These are phyloP conservation scores for Gallinago undulata DNA, from an alignment of 2,113 vertebrate genomes.

Conservation along the genomic window DNA sequence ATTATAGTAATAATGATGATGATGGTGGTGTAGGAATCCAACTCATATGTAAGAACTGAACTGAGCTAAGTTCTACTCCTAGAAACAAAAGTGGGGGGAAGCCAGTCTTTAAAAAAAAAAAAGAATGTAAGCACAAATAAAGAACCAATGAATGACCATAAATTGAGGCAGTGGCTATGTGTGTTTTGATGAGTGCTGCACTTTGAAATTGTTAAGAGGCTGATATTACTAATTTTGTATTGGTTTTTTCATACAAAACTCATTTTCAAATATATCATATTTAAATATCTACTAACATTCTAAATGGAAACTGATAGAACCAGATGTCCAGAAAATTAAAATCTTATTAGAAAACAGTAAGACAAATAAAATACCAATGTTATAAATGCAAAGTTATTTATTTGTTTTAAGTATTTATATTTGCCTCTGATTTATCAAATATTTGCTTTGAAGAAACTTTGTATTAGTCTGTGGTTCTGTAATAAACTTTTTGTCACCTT, in stretches of 20 bases:
- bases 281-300: neutral
- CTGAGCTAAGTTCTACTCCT: neutral
- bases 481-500: neutral
- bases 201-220: neutral
- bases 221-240: neutral
- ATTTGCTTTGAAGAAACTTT: neutral
- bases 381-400: neutral
- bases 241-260: neutral
- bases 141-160: neutral
- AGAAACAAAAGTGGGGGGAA: neutral
- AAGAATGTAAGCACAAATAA: neutral
- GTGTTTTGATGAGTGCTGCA: fast-evolving
- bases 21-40: neutral
- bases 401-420: neutral
- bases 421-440: neutral
- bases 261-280: neutral
- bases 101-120: neutral
- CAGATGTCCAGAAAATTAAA: neutral
- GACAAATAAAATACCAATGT: neutral
- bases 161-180: neutral
- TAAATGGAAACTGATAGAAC: neutral
- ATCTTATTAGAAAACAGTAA: neutral
- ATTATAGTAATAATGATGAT: neutral
- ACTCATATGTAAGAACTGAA: neutral
- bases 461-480: neutral